phyloP scores from a whole-genome alignment of 2,113 vertebrate species.

The Cinclus mexicanus region DNA sequence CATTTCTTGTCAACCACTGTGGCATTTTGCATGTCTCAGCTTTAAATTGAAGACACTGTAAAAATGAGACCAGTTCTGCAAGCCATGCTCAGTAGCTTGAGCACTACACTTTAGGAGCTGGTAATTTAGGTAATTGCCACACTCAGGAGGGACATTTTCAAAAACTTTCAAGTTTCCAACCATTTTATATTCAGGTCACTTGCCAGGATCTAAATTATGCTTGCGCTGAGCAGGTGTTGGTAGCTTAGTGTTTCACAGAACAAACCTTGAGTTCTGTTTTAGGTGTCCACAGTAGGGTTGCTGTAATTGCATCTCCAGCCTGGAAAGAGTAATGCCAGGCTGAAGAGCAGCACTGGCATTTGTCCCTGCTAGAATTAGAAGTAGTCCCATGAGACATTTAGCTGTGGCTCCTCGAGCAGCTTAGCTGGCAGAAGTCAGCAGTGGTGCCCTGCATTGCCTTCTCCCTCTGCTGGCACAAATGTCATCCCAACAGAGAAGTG shows the following conservation, averaged over 20 bases:
- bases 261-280: background rate
- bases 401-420: background rate
- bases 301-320: constrained; percentile 1
- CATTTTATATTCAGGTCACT: background rate
- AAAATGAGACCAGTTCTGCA: constrained; percentile 5
- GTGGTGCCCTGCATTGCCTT: background rate
- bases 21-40: background rate
- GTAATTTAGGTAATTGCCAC: background rate
- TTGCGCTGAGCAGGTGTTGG: background rate
- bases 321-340: background rate
- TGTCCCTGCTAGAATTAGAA: constrained; percentile 54
- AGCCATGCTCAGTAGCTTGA: background rate
- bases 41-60: background rate
- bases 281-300: background rate
- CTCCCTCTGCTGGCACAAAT: background rate
- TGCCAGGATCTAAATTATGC: background rate
- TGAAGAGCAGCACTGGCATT: background rate
- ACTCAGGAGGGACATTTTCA: background rate
- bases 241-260: background rate
- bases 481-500: background rate
- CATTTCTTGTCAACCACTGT: background rate
- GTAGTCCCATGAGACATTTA: background rate
- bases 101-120: background rate
- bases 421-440: background rate
- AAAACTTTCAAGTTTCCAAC: background rate